Conservation (phyloP, 2,113 vertebrate species). For the Percina caprodes region DNA sequence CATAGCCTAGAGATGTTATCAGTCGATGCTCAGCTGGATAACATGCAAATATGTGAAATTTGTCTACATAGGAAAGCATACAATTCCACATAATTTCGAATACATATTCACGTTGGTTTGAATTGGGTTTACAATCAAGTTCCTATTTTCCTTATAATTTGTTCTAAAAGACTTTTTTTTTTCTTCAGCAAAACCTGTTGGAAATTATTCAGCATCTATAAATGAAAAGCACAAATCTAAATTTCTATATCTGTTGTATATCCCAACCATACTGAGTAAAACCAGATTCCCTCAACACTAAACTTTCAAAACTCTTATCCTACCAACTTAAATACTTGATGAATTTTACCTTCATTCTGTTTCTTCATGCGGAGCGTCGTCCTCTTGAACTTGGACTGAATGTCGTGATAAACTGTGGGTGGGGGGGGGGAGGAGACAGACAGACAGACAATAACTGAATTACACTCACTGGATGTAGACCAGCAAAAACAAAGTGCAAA, state of each 20-base stretch:
- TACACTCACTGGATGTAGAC: not conserved
- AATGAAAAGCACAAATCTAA: no score
- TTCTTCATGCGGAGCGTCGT: constrained; percentile 94
- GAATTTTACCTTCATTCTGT: constrained; percentile 85
- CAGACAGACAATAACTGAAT: constrained; percentile 8
- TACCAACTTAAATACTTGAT: not conserved
- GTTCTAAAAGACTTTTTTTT: not conserved
- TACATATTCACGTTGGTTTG: no score
- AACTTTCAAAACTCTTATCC: not conserved
- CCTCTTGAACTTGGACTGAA: constrained; percentile 88
- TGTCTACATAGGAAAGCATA: not conserved
- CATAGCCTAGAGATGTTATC: no score
- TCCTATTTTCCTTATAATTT: not conserved
- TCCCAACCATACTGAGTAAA: not conserved
- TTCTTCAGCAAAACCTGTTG: not conserved
- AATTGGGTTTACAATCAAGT: not conserved
- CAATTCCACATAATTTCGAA: not conserved
- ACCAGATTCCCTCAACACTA: not conserved
- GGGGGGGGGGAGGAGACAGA: constrained; percentile 17
- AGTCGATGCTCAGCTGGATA: not conserved
- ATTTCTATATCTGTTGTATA: not conserved
- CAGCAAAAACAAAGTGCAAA: not conserved
- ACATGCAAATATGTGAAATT: no score
- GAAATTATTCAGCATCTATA: no score
- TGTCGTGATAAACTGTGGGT: constrained; percentile 92